A percentile compares a stretch with the other conserved stretches of the same genome.
phyloP scores from a whole-genome alignment of 1,140 invertebrate species.

The Choristoneura fumiferana region DNA sequence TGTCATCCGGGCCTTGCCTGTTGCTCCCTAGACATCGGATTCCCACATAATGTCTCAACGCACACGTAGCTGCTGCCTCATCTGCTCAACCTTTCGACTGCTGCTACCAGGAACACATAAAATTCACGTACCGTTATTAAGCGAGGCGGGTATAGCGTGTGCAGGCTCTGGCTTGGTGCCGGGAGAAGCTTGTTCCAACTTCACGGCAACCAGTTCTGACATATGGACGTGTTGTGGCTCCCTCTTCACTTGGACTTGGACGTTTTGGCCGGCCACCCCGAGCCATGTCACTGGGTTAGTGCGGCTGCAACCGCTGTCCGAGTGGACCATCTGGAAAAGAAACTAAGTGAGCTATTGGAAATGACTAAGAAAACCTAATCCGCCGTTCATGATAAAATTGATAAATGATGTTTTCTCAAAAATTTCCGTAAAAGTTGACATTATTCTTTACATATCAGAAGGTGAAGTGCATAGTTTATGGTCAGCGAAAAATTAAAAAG shows the following conservation, averaged over 20 bases:
- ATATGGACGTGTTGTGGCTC: slow-evolving; percentile 65
- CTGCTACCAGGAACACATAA: slow-evolving; percentile 8
- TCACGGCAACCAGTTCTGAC: slow-evolving; percentile 66
- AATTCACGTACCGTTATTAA: slow-evolving; percentile 72
- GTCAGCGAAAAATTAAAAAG: no score
- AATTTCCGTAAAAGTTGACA: no score
- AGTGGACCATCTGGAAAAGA: slow-evolving; percentile 48
- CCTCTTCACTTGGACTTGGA: slow-evolving; percentile 69
- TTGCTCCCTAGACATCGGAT: no score
- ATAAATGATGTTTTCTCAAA: no score
- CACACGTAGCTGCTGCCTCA: no score
- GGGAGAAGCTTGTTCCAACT: slow-evolving; percentile 70
- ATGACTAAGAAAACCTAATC: no score
- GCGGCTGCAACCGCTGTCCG: slow-evolving; percentile 75
- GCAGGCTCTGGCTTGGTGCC: slow-evolving; percentile 57
- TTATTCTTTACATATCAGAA: no score
- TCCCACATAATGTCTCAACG: no score
- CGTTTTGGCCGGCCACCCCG: slow-evolving; percentile 57
- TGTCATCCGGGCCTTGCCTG: no score
- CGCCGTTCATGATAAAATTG: no score
- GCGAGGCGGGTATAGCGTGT: slow-evolving; percentile 52
- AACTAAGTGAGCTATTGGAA: no score
- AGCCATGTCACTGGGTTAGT: slow-evolving; percentile 80
- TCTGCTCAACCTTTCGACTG: neutral
- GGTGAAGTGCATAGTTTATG: no score